phyloP scores from a whole-genome alignment of 2,888 invertebrate species.

The Toxonevra muliebris region DNA sequence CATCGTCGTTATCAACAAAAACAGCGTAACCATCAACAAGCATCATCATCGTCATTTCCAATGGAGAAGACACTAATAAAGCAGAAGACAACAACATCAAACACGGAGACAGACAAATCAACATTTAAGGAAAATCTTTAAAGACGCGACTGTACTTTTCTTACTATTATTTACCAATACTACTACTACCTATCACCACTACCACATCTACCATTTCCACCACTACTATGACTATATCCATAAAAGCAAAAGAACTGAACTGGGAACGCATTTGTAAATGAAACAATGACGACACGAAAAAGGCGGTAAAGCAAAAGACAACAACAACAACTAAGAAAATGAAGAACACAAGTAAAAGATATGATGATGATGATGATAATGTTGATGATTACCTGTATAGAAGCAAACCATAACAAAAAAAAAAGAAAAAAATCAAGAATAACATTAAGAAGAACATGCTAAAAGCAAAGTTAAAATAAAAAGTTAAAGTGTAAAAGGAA shows the following conservation, averaged over 20 bases:
- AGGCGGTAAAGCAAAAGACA: conserved; percentile 10
- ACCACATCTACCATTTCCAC: too few relatives aligned
- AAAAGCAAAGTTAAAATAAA: not conserved
- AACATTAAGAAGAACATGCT: conserved; percentile 13
- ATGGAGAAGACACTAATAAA: not conserved
- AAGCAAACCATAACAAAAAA: conserved; percentile 9
- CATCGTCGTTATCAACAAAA: not conserved
- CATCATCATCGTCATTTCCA: conserved; percentile 4
- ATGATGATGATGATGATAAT: not conserved
- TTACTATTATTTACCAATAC: too few relatives aligned
- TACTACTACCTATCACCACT: too few relatives aligned
- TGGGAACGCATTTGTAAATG: conserved; percentile 42
- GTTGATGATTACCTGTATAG: too few relatives aligned
- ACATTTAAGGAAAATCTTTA: conserved; percentile 20
- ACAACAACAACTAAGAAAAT: not conserved
- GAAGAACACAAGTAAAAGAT: conserved; percentile 20
- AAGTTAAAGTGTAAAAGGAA: conserved; percentile 2
- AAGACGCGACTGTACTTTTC: conserved; percentile 36
- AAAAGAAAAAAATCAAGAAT: not conserved
- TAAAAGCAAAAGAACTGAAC: conserved; percentile 12
- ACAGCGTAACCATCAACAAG: conserved; percentile 7
- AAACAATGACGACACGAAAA: conserved; percentile 48
- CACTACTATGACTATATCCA: too few relatives aligned
- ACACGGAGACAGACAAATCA: conserved; percentile 2
- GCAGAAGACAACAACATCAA: conserved; percentile 35